These are phyloP conservation scores for Vanessa atalanta DNA, from an alignment of 1,140 invertebrate genomes.

Conservation along the genomic window DNA sequence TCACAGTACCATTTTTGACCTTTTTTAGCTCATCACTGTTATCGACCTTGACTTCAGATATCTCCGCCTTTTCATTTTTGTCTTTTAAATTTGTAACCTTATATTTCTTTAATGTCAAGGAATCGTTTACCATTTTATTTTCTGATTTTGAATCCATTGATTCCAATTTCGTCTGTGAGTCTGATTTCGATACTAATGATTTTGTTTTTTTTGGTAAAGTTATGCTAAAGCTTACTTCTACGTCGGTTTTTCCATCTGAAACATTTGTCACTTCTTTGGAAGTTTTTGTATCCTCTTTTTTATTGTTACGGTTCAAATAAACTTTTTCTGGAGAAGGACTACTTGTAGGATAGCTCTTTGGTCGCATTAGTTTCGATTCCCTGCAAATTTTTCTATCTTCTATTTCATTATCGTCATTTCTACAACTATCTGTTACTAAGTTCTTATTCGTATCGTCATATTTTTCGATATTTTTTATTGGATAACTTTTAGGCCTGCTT, in stretches of 20 bases:
- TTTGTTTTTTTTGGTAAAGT: slow-evolving; percentile 73
- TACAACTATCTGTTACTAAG: slow-evolving; percentile 37
- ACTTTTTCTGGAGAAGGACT: slow-evolving; percentile 74
- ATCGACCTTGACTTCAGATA: slow-evolving; percentile 27
- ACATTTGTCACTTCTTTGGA: slow-evolving; percentile 44
- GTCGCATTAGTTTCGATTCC: slow-evolving; percentile 83
- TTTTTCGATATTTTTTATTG: slow-evolving; percentile 66
- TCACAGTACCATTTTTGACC: slow-evolving; percentile 39
- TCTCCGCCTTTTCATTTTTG: slow-evolving; percentile 33
- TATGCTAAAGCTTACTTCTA: slow-evolving; percentile 79
- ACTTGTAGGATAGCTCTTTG: slow-evolving; percentile 82
- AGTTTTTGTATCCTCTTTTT: slow-evolving; percentile 53
- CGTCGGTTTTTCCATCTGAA: slow-evolving; percentile 60
- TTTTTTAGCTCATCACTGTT: slow-evolving; percentile 29
- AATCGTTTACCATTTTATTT: slow-evolving; percentile 54
- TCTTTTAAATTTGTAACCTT: slow-evolving; percentile 57
- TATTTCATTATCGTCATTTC: slow-evolving; percentile 53
- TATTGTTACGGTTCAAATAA: slow-evolving; percentile 54
- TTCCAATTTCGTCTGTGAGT: slow-evolving; percentile 43
- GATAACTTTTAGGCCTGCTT: slow-evolving; percentile 74
- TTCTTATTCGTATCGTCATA: slow-evolving; percentile 56
- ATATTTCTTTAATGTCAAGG: slow-evolving; percentile 75
- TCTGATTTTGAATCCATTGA: slow-evolving; percentile 46
- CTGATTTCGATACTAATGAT: slow-evolving; percentile 39
- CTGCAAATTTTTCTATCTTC: slow-evolving; percentile 57